Conservation (phyloP, 2,888 invertebrate genomes). For the Caprella mutica region DNA sequence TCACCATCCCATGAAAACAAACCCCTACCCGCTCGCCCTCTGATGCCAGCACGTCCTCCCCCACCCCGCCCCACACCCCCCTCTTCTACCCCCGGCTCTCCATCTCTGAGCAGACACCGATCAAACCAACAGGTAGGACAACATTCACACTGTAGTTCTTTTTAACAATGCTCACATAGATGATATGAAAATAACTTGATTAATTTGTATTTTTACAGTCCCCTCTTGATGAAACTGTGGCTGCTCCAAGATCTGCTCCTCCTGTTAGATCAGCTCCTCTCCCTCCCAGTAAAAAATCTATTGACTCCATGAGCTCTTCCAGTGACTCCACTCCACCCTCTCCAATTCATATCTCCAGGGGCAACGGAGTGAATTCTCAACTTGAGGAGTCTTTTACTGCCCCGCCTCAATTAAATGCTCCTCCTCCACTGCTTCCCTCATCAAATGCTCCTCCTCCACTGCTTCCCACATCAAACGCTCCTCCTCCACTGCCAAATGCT, state of each 20-base stretch:
- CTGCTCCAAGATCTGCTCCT: constrained; percentile 4
- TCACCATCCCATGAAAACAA: neutral
- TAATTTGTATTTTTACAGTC: neutral
- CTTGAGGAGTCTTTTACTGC: constrained; percentile 1
- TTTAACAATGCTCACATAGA: neutral
- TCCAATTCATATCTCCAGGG: neutral
- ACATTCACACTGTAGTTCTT: no score
- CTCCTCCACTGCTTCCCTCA: constrained; percentile 35
- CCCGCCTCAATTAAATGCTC: neutral
- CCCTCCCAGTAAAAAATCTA: constrained; percentile 21
- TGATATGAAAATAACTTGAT: neutral
- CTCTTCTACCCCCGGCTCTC: constrained; percentile 39
- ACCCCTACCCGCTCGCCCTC: constrained; percentile 41
- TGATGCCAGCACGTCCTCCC: constrained; percentile 48
- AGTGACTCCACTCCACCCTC: neutral
- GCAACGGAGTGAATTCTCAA: no score
- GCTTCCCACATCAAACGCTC: constrained; percentile 36
- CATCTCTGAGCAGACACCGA: neutral
- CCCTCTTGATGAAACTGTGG: constrained; percentile 6
- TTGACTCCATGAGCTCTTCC: constrained; percentile 12
- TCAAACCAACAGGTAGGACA: neutral
- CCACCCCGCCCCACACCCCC: constrained; percentile 44
- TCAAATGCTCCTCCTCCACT: constrained; percentile 37
- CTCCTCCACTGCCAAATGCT: neutral
- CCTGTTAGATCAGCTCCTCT: constrained; percentile 10